Evolutionary conservation across 2,888 invertebrate species (phyloP).

Genomic region (Bombylius major): DNA sequence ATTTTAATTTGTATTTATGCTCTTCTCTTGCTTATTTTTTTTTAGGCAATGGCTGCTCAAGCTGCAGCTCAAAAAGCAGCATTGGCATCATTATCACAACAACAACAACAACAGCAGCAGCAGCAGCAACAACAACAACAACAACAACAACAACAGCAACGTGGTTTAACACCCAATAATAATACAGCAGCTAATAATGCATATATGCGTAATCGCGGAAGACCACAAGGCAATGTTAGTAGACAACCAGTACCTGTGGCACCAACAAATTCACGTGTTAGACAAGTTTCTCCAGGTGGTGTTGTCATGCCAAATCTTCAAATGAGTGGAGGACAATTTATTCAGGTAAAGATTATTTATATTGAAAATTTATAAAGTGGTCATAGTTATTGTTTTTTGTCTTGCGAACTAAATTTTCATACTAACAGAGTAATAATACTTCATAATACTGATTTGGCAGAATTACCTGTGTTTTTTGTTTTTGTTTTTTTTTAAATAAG

Average conservation of each 20-base stretch:
- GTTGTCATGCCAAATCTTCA: slow-evolving; percentile 33
- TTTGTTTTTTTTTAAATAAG: no score
- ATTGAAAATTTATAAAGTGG: not conserved
- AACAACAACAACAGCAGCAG: slow-evolving; percentile 26
- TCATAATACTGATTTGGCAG: no score
- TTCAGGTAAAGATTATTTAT: slow-evolving; percentile 23
- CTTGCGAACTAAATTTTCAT: no score
- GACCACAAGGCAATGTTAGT: slow-evolving; percentile 20
- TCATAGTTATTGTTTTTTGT: no score
- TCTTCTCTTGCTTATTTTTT: not conserved
- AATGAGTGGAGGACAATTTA: slow-evolving; percentile 30
- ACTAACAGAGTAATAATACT: no score
- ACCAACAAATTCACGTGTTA: slow-evolving; percentile 20
- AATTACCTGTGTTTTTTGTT: no score
- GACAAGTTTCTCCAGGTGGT: slow-evolving; percentile 12
- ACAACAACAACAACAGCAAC: not conserved
- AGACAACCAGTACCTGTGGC: slow-evolving; percentile 18
- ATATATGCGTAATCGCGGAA: slow-evolving; percentile 24
- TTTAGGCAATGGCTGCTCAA: slow-evolving; percentile 36
- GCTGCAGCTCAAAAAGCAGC: slow-evolving; percentile 36
- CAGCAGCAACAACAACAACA: slow-evolving; percentile 5
- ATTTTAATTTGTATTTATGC: not conserved
- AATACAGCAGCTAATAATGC: slow-evolving; percentile 16
- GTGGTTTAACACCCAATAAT: slow-evolving; percentile 1
- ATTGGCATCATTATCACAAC: slow-evolving; percentile 30